Evolutionary conservation across 2,113 vertebrate genomes (phyloP).

Genomic region (Tor tambroides): DNA sequence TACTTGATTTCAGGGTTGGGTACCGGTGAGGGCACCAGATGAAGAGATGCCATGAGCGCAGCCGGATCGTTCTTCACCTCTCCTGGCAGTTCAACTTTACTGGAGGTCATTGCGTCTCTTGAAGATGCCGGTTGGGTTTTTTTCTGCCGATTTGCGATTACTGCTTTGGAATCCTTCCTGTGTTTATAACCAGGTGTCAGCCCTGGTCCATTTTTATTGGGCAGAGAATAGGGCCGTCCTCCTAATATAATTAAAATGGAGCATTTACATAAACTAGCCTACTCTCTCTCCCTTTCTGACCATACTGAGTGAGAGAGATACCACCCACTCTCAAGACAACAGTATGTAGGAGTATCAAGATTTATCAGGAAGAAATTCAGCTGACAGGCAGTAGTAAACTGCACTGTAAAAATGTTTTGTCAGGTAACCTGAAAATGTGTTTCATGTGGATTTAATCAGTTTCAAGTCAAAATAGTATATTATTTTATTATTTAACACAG

Average conservation of each 20-base stretch:
- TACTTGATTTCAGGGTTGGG: slow-evolving; percentile 96
- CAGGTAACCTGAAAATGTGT: neutral
- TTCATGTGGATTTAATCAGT: neutral
- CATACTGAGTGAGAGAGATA: slow-evolving; percentile 39
- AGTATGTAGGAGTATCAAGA: neutral
- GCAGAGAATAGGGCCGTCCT: slow-evolving; percentile 86
- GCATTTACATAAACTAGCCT: slow-evolving; percentile 83
- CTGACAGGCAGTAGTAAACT: neutral
- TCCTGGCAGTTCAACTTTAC: slow-evolving; percentile 91
- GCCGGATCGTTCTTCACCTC: slow-evolving; percentile 94
- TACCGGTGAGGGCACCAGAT: slow-evolving; percentile 92
- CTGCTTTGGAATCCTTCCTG: slow-evolving; percentile 80
- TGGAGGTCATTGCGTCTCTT: slow-evolving; percentile 89
- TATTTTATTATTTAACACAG: neutral
- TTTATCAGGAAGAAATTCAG: slow-evolving; percentile 16
- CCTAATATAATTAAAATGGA: slow-evolving; percentile 78
- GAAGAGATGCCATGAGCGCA: slow-evolving; percentile 94
- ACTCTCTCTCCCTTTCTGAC: slow-evolving; percentile 55
- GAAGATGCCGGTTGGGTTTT: slow-evolving; percentile 65
- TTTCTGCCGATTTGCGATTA: slow-evolving; percentile 73
- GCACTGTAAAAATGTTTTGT: slow-evolving; percentile 15
- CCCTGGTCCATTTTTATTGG: slow-evolving; percentile 90
- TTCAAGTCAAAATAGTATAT: neutral
- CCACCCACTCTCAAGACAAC: slow-evolving; percentile 51
- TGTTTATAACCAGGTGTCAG: slow-evolving; percentile 99